Base-by-base conservation (phyloP, 2,888 invertebrate species). In the Danaus chrysippus region DNA sequence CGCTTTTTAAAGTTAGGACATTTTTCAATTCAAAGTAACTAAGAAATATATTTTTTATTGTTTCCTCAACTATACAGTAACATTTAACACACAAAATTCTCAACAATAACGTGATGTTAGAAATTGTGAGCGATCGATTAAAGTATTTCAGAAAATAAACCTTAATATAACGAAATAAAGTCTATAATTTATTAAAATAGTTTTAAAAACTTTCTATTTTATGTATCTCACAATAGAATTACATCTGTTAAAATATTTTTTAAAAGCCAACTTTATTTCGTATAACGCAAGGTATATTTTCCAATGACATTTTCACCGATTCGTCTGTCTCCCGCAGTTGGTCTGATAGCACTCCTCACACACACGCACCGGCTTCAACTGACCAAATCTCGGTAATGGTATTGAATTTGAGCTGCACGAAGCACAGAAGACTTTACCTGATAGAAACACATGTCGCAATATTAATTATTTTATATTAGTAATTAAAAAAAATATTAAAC, bases 351-450 rank as follows among this genome's bases (percentile, higher is more conserved):
- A 97, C 74, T 95, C 94, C 79, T 97, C 96, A 87, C 98, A 99
- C 44, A 99, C 98, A 46, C 98, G 94, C 5, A 98, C 98, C 8
- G 98, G 98, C 81, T 97, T 98, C 71, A 94, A 91, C 76, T 98
- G 96, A 1, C 98, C 98, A 86, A 94, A 98, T 78, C 97, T 96
- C 11, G 98, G 98, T 73, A 99, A 89, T 23, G 98, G 97, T 62
- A 98, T 96, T 68, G 96, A 96, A 83, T 98, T 97, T 56, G 96
- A 95, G 71, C 98, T 98, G 89, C 98, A 99, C 54, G 96, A 94
- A 1, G 96, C 96, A 87, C 98, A 99, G 86, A 98, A 98, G 52
- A 98, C 97, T 92, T 97, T 94, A 44, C 91, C 91, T 91, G 83
- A 3, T 59, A 82, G 78, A 59, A 43, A 13, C 17, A 17, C 15